phyloP scores from a whole-genome alignment of 2,113 vertebrate genomes.

The Pomatorhinus ruficollis region DNA sequence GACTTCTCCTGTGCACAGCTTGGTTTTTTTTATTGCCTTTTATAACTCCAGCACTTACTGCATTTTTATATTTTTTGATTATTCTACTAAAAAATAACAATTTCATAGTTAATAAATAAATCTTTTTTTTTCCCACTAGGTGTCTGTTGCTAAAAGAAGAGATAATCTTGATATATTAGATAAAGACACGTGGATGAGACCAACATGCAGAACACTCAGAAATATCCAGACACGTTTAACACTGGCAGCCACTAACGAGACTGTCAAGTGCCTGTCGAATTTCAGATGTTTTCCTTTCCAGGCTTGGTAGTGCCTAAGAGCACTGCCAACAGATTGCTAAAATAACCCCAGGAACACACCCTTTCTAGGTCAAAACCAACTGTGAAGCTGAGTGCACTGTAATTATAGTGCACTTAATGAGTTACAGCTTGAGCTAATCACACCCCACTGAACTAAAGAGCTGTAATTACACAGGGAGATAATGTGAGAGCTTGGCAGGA shows the following conservation, averaged over 20 bases:
- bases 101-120: neutral
- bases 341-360: conserved; percentile 36
- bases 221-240: neutral
- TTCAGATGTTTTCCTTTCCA: conserved; percentile 25
- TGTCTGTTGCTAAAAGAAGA: neutral
- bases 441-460: conserved; percentile 62
- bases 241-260: neutral
- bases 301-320: neutral
- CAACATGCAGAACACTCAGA: neutral
- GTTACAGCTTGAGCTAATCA: conserved; percentile 74
- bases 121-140: fast-evolving
- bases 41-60: neutral
- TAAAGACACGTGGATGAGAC: neutral
- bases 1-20: neutral
- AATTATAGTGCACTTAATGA: conserved; percentile 69
- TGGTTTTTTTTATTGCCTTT: neutral
- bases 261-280: neutral
- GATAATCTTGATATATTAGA: neutral
- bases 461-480: conserved; percentile 71
- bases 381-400: conserved; percentile 43
- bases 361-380: conserved; percentile 61
- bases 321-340: conserved; percentile 32
- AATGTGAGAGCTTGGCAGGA: conserved; percentile 57
- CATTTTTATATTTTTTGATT: neutral
- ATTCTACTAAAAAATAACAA: neutral